phyloP scores from a whole-genome alignment of 2,888 invertebrate species.

The Eupithecia subumbrata region DNA sequence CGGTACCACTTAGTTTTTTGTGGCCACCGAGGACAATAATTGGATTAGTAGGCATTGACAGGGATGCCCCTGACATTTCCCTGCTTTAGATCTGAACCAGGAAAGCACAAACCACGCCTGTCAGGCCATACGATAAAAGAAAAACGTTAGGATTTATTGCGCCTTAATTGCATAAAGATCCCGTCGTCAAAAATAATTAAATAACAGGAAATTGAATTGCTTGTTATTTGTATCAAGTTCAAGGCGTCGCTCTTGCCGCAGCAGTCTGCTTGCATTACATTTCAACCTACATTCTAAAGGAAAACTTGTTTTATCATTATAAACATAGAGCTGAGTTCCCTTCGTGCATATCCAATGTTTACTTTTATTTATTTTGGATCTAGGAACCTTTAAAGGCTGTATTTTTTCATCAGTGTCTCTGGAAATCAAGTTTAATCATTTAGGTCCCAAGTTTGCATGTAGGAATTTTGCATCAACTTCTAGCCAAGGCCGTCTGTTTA shows the following conservation, averaged over 20 bases:
- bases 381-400: constrained; percentile 70
- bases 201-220: constrained; percentile 46
- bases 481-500: constrained; percentile 64
- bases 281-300: constrained; percentile 33
- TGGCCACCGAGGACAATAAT: constrained; percentile 66
- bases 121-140: background rate
- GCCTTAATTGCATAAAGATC: background rate
- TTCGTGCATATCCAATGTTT: constrained; percentile 32
- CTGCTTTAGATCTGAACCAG: constrained; percentile 72
- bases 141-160: constrained; percentile 2
- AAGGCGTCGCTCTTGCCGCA: constrained; percentile 52
- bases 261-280: constrained; percentile 38
- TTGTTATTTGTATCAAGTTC: constrained; percentile 57
- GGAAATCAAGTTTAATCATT: constrained; percentile 68
- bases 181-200: constrained; percentile 11
- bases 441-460: constrained; percentile 55
- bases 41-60: constrained; percentile 69
- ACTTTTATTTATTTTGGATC: constrained; percentile 58
- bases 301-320: constrained; percentile 36
- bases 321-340: constrained; percentile 54
- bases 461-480: constrained; percentile 49
- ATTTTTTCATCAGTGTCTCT: constrained; percentile 62
- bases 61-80: constrained; percentile 74
- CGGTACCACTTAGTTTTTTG: constrained; percentile 68
- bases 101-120: constrained; percentile 54